Evolutionary conservation across 2,113 vertebrate genomes (phyloP).

Genomic region (Cyanoderma ruficeps): DNA sequence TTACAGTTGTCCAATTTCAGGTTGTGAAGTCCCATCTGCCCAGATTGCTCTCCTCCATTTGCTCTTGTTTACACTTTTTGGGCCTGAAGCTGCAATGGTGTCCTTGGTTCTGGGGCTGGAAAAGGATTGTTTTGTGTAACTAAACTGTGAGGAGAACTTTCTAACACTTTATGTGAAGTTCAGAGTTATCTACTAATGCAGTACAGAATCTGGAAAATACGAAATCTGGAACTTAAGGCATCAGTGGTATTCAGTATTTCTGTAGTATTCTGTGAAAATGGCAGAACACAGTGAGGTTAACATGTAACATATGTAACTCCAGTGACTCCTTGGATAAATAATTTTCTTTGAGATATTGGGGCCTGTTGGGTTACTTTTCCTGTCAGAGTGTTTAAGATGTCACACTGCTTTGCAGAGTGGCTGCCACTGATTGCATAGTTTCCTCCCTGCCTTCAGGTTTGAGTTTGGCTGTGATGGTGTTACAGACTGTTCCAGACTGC

Average conservation of each 20-base stretch:
- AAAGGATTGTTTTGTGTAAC: neutral
- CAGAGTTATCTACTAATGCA: rapidly evolving
- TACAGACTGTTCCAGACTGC: neutral
- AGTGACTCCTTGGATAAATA: neutral
- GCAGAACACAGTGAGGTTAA: neutral
- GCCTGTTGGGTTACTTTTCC: neutral
- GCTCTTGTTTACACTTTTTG: neutral
- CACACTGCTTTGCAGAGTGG: neutral
- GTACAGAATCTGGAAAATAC: neutral
- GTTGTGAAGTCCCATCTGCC: neutral
- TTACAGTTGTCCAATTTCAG: neutral
- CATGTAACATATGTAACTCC: too few relatives aligned
- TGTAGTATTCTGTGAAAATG: neutral
- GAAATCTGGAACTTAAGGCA: too few relatives aligned
- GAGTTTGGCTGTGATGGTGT: neutral
- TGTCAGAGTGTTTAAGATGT: neutral
- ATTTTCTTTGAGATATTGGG: neutral
- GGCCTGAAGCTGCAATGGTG: neutral
- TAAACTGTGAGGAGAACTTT: neutral
- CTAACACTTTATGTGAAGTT: too few relatives aligned
- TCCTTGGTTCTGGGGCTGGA: neutral
- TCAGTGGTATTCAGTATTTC: neutral
- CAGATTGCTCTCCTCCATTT: neutral
- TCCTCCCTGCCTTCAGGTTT: neutral
- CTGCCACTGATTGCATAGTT: neutral